Evolutionary conservation across 2,113 vertebrate genomes (phyloP), one percentile per base, ranked within the genome.

Genomic region (Corythoichthys intestinalis): DNA sequence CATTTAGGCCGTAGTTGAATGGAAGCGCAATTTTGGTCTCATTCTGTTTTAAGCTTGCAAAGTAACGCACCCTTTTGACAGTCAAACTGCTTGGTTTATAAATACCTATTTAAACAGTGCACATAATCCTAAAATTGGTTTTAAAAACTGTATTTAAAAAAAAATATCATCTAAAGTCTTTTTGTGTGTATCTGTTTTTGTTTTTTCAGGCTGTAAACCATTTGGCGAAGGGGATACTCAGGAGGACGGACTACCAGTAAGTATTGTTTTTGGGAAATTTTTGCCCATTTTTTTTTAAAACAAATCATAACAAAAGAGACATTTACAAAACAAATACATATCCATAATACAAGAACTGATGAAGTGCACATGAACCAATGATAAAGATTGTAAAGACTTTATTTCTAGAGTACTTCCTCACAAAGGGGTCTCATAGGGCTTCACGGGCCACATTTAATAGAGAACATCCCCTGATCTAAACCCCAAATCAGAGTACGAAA

Each of bases 221-320:
- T 91, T 94, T 81, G 93, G 88, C 73, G 95, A 96, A 74, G 81
- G 89, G 10, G 94, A 95, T 81, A 87, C 83, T 80, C 78, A 90
- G 46, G 94, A 95, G 79, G 94, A 94, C 74, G 93, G 94, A 76
- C 89, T 93, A 87, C 94, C 93, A 87, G 96, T 98, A 85, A 94
- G 95, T 92, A 35, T 65, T 2, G 49, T 65, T 7, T 61, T 46
- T 34, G 13, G 70, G n/a, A 53, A 20, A n/a, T 53, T 53, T 53
- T 4, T 20, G 4, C 7, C 4, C 20, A 35, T 12, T 48, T 73
- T 59, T 59, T 60, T n/a, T 14, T 38, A 44, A 7, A 44, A 44
- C 41, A 44, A 13, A 15, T 49, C 13, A 41, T 10, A 41, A 56
- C 28, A 28, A 28, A 28, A 28, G 20, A 28, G 1, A 53, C 17